Percentiles rank a stretch among this genome's conserved stretches.
phyloP scores from a whole-genome alignment of 2,888 invertebrate species.

The Xanthorhoe designata region DNA sequence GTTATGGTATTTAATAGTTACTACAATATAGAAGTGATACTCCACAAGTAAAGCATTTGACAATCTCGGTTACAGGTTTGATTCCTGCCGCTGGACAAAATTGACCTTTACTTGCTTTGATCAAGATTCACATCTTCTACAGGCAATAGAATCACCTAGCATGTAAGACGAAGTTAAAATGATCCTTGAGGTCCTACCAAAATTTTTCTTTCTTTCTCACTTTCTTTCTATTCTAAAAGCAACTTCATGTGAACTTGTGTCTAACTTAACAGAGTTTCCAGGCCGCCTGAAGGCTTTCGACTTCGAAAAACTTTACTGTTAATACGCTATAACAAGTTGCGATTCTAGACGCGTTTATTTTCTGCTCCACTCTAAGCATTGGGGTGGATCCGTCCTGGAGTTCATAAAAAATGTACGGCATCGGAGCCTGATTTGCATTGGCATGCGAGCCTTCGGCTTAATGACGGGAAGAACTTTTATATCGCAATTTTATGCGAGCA shows the following conservation, averaged over 20 bases:
- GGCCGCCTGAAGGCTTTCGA: not conserved
- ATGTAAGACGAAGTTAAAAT: too few relatives aligned
- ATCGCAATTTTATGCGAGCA: conserved; percentile 17
- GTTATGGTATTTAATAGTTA: not conserved
- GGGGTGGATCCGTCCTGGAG: conserved; percentile 7
- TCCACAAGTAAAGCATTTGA: not conserved
- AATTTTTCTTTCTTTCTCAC: too few relatives aligned
- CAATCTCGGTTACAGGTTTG: too few relatives aligned
- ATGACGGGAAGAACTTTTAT: conserved; percentile 27
- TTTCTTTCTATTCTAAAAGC: too few relatives aligned
- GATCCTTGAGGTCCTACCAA: too few relatives aligned
- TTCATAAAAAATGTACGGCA: conserved; percentile 32
- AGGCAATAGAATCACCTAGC: too few relatives aligned
- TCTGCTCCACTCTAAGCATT: conserved; percentile 12
- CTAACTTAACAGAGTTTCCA: not conserved
- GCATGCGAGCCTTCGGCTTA: conserved; percentile 29
- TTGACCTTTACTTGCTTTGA: too few relatives aligned
- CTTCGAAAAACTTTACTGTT: not conserved
- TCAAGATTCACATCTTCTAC: too few relatives aligned
- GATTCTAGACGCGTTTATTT: conserved; percentile 2
- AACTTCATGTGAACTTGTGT: not conserved
- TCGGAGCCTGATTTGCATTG: conserved; percentile 35
- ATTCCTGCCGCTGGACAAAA: too few relatives aligned
- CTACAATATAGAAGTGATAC: conserved; percentile 11
- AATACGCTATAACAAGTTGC: not conserved